Conservation (phyloP, 2,888 invertebrate genomes). For the Lordiphosa fenestrarum region DNA sequence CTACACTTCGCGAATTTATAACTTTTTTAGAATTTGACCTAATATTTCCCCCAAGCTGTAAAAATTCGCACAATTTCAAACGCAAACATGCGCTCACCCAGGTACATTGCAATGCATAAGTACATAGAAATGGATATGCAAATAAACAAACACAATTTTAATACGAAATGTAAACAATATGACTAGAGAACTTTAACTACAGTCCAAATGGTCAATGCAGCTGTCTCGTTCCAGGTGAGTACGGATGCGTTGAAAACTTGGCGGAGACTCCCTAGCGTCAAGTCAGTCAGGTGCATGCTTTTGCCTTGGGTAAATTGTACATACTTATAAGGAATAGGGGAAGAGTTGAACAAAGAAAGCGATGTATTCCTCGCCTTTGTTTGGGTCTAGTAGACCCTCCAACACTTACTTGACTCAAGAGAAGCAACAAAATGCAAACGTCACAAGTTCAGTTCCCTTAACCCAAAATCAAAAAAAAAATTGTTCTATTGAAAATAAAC, state of each 20-base stretch:
- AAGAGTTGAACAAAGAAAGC: too few species aligned
- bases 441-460: constrained; percentile 38
- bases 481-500: background rate
- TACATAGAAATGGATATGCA: background rate
- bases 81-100: background rate
- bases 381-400: constrained; percentile 26
- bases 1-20: too few species aligned
- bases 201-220: constrained; percentile 23
- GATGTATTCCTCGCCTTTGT: constrained; percentile 5
- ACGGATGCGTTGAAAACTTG: background rate
- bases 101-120: background rate
- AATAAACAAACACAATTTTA: constrained; percentile 1
- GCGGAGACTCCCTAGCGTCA: background rate
- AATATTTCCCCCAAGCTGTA: background rate
- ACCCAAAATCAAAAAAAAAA: constrained; percentile 36
- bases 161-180: constrained; percentile 14
- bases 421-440: constrained; percentile 28
- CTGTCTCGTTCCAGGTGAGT: constrained; percentile 12
- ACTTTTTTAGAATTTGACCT: too few species aligned
- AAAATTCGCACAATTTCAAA: too few species aligned
- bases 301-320: constrained; percentile 6
- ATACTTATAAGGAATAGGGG: constrained; percentile 1
- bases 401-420: constrained; percentile 31
- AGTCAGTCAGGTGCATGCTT: background rate
- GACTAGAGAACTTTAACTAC: constrained; percentile 14